Evolutionary conservation across 1,140 invertebrate genomes (phyloP), one percentile per base, ranked within the genome.

Genomic region (Zaprionus ornatus): DNA sequence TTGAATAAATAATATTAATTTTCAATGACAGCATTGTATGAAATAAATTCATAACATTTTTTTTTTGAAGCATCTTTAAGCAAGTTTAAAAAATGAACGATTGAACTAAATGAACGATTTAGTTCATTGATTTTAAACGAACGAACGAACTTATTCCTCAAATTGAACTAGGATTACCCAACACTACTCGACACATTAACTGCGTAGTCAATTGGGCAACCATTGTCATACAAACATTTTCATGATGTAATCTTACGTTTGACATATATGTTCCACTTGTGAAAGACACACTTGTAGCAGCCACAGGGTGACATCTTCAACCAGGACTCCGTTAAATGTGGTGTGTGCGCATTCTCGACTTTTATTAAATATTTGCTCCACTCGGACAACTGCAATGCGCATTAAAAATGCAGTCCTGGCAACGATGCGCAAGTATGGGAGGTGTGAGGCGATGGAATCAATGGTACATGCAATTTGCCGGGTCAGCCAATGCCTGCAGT

Each of bases 321-420:
- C 76, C 66, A 23, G n/a, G 7, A 12, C 3, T 4, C 37, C 23
- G 65, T 32, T 35, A 55, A 65, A 27, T 70, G 66, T 37, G 32
- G 52, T 55, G 60, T 69, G 65, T 77, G 74, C 62, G 63, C 63
- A 81, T 77, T 71, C 73, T 77, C 37, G 70, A 68, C 57, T 78
- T 73, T 72, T 82, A 86, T 86, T 81, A 85, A 85, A 86, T 79
- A 85, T 86, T 82, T 86, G 79, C 48, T 61, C 32, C 21, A 52
- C 15, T 69, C 48, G 48, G 79, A 64, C 42, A 79, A 81, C 82
- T 85, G 82, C 82, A 85, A 70, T 85, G 82, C 83, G 76, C 75
- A 85, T 86, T 87, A 79, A 85, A 85, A 85, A 79, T 85, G 68
- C 83, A 85, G 21, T 62, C 45, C 29, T 70, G 65, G 78, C 69